These are phyloP conservation scores for Rapana venosa DNA, from an alignment of 2,888 invertebrate species.

Conservation along the genomic window DNA sequence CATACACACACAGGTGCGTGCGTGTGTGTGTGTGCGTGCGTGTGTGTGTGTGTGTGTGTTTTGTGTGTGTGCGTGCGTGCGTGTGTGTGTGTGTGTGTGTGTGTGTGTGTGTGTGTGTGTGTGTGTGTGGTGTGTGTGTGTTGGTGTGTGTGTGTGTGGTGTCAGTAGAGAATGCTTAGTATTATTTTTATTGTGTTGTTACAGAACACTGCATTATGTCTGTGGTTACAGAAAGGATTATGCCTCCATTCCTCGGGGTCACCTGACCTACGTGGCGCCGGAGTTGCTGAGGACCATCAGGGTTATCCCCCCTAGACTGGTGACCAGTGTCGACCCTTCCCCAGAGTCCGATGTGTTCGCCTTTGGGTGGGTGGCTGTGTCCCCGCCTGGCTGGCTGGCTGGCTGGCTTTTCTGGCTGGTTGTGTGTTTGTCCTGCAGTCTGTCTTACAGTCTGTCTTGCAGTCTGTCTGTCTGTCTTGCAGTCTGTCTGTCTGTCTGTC, in stretches of 20 bases:
- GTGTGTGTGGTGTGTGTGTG: no score
- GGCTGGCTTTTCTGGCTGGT: no score
- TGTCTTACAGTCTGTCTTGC: neutral
- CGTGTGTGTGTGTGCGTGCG: neutral
- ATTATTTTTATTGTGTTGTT: no score
- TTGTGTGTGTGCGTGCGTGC: neutral
- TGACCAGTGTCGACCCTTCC: constrained; percentile 91
- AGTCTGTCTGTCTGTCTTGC: no score
- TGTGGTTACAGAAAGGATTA: constrained; percentile 62
- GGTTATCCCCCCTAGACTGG: constrained; percentile 72
- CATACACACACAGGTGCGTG: no score
- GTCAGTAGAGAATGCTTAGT: no score
- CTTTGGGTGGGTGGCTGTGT: constrained; percentile 85
- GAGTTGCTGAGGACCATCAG: constrained; percentile 92
- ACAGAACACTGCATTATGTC: no score
- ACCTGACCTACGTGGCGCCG: constrained; percentile 89
- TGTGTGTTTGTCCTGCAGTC: neutral
- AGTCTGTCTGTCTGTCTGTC: no score
- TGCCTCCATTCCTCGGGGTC: constrained; percentile 75
- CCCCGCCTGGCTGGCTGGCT: neutral
- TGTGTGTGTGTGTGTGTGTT: neutral
- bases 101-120: no score
- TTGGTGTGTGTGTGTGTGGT: no score
- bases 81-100: neutral
- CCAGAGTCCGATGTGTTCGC: constrained; percentile 95